phyloP scores from a whole-genome alignment of 1,140 invertebrate species.

The Zophobas atratus region DNA sequence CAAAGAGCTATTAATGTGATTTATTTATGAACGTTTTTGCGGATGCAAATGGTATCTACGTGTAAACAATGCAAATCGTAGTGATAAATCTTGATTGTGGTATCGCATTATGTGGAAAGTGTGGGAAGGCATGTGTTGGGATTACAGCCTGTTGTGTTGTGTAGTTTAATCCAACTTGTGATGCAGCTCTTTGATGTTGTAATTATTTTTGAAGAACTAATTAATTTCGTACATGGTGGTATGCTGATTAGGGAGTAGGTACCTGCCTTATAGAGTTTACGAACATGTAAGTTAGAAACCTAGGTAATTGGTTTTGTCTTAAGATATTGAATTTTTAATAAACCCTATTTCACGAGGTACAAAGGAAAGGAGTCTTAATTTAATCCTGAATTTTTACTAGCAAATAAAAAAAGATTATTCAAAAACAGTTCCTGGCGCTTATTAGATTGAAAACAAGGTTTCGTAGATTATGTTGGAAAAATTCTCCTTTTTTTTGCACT shows the following conservation, averaged over 20 bases:
- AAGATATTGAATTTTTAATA: too few species aligned
- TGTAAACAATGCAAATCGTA: constrained; percentile 32
- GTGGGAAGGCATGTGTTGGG: constrained; percentile 32
- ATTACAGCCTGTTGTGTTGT: constrained; percentile 20
- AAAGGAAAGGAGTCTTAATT: too few species aligned
- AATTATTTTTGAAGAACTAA: neutral
- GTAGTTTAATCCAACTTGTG: constrained; percentile 1
- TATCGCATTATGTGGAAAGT: constrained; percentile 42
- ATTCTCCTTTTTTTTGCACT: too few species aligned
- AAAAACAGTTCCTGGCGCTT: too few species aligned
- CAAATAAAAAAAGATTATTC: too few species aligned
- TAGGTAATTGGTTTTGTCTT: too few species aligned
- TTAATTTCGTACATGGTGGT: constrained; percentile 4
- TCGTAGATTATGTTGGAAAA: too few species aligned
- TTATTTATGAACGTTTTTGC: constrained; percentile 21
- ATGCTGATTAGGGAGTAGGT: neutral
- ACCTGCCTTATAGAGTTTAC: too few species aligned
- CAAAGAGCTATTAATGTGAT: constrained; percentile 9
- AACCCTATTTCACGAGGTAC: too few species aligned
- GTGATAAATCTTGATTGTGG: constrained; percentile 37
- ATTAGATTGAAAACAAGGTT: too few species aligned
- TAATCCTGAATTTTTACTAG: too few species aligned
- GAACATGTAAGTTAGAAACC: too few species aligned
- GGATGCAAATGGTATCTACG: constrained; percentile 19
- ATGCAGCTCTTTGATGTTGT: constrained; percentile 7